These are phyloP conservation scores for Acanthococcus lagerstroemiae DNA, from an alignment of 2,888 invertebrate genomes.

Conservation along the genomic window DNA sequence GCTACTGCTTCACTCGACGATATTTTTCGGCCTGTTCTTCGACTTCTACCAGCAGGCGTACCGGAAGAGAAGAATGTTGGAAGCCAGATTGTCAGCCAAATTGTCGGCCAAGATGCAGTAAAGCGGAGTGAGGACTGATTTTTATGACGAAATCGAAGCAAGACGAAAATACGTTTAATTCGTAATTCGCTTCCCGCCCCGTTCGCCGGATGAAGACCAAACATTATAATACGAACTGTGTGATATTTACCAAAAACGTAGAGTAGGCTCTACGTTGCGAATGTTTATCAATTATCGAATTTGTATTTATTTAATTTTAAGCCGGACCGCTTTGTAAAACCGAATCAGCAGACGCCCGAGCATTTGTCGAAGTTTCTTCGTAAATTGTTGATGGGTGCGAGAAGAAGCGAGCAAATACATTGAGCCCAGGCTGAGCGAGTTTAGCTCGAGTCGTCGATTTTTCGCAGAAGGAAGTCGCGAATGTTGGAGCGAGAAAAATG, in stretches of 20 bases:
- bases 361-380: no score
- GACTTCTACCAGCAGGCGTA: slow-evolving; percentile 85
- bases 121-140: neutral
- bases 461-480: no score
- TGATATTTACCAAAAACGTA: neutral
- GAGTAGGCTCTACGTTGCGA: neutral
- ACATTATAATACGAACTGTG: neutral
- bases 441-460: no score
- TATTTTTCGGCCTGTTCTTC: slow-evolving; percentile 83
- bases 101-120: neutral
- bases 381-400: no score
- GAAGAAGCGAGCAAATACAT: no score
- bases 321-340: no score
- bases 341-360: no score
- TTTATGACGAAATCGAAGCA: neutral
- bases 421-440: no score
- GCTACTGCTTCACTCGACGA: slow-evolving; percentile 65
- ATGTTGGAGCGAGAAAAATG: no score
- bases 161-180: slow-evolving; percentile 5
- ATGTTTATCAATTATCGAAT: no score
- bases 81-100: neutral
- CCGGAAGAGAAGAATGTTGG: slow-evolving; percentile 37
- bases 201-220: neutral
- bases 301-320: no score
- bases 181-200: no score